Evolutionary conservation across 1,140 invertebrate genomes (phyloP).

Genomic region (Mamestra configurata): DNA sequence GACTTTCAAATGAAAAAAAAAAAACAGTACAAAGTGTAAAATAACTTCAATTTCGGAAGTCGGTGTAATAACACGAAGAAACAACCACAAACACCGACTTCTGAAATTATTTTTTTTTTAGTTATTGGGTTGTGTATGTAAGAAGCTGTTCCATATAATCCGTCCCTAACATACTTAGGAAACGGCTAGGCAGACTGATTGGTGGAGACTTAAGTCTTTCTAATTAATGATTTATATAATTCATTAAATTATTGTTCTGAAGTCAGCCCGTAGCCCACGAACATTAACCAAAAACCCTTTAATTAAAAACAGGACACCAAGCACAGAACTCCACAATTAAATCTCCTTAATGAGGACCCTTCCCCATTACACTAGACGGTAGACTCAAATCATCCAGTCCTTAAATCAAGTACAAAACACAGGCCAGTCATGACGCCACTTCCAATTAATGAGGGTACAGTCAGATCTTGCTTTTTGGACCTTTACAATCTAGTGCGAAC

Average conservation of each 20-base stretch:
- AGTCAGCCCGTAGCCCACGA: background rate
- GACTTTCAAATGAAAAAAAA: too few relatives aligned
- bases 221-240: background rate
- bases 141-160: too few relatives aligned
- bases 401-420: constrained; percentile 73
- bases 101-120: too few relatives aligned
- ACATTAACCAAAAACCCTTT: background rate
- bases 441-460: constrained; percentile 80
- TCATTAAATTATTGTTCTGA: background rate
- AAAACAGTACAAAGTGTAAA: too few relatives aligned
- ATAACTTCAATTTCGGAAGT: too few relatives aligned
- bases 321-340: background rate
- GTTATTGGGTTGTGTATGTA: too few relatives aligned
- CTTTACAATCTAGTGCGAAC: constrained; percentile 83
- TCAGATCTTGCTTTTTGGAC: constrained; percentile 71
- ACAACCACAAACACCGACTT: too few relatives aligned
- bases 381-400: constrained; percentile 40
- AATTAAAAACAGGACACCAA: background rate
- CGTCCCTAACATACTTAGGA: too few relatives aligned
- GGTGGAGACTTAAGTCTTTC: too few relatives aligned
- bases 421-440: constrained; percentile 62
- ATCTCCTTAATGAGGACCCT: constrained; percentile 5
- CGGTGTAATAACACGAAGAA: too few relatives aligned
- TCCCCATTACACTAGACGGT: constrained; percentile 28
- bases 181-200: too few relatives aligned